A percentile compares a stretch with the other conserved stretches of the same genome.
These are phyloP conservation scores for Hedychridium roseum DNA, from an alignment of 2,888 invertebrate genomes.

Conservation along the genomic window DNA sequence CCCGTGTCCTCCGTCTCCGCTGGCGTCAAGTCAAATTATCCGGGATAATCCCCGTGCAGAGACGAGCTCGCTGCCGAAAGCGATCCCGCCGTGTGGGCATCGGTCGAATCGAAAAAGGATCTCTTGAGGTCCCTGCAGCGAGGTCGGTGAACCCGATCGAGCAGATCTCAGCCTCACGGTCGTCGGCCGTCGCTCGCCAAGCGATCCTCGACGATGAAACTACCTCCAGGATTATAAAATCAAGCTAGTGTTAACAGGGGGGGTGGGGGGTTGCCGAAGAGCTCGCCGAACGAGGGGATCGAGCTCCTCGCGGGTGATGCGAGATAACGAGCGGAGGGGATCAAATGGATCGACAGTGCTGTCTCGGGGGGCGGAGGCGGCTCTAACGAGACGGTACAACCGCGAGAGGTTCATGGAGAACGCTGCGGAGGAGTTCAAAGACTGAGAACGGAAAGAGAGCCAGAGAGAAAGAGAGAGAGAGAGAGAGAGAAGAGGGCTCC, in stretches of 20 bases:
- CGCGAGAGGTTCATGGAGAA: neutral
- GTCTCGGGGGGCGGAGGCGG: no score
- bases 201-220: constrained; percentile 24
- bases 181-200: constrained; percentile 6
- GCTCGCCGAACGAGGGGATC: neutral
- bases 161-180: constrained; percentile 6
- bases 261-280: no score
- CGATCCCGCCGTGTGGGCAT: no score
- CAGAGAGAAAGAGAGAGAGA: no score
- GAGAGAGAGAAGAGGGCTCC: constrained; percentile 28
- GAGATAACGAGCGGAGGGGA: no score
- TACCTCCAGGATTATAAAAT: constrained; percentile 36
- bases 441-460: constrained; percentile 7
- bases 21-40: no score
- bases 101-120: constrained; percentile 15
- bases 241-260: no score
- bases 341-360: no score
- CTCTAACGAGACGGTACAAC: constrained; percentile 2
- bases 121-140: constrained; percentile 1
- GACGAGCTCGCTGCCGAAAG: no score
- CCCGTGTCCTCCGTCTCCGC: constrained; percentile 23
- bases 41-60: no score
- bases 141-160: constrained; percentile 28
- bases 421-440: no score
- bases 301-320: constrained; percentile 11